Percentiles rank a stretch among this genome's conserved stretches.
Conservation (phyloP, 2,888 invertebrate genomes). For the Euclidia mi region DNA sequence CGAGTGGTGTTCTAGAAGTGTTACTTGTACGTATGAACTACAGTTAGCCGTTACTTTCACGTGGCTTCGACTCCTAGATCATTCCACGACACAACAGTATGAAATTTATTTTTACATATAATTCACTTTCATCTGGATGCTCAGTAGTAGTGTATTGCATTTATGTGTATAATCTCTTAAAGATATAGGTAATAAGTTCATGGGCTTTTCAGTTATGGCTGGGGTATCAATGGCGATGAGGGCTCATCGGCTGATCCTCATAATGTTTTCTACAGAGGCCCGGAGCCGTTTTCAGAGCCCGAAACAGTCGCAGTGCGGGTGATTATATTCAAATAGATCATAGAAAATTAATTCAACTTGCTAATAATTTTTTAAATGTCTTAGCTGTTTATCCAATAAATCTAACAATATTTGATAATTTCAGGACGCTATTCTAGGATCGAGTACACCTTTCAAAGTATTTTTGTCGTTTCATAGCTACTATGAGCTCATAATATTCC, state of each 20-base stretch:
- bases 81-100: too few relatives aligned
- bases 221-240: constrained; percentile 92
- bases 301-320: constrained; percentile 93
- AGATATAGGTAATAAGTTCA: too few relatives aligned
- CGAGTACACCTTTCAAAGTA: constrained; percentile 76
- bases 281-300: constrained; percentile 95
- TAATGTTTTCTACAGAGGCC: constrained; percentile 94
- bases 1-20: too few relatives aligned
- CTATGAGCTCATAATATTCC: constrained; percentile 83
- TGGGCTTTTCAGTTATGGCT: constrained; percentile 92
- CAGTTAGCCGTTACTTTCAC: too few relatives aligned
- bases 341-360: neutral
- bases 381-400: neutral
- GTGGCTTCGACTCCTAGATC: too few relatives aligned
- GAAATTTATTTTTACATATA: too few relatives aligned
- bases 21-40: too few relatives aligned
- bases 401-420: constrained; percentile 8
- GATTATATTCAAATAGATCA: constrained; percentile 38
- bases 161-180: too few relatives aligned
- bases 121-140: too few relatives aligned
- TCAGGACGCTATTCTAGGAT: constrained; percentile 80
- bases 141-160: too few relatives aligned
- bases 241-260: constrained; percentile 95
- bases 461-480: constrained; percentile 86
- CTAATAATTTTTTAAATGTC: too few relatives aligned